These are phyloP conservation scores for Medauroidea extradentata DNA, from an alignment of 1,140 invertebrate species.

Conservation along the genomic window DNA sequence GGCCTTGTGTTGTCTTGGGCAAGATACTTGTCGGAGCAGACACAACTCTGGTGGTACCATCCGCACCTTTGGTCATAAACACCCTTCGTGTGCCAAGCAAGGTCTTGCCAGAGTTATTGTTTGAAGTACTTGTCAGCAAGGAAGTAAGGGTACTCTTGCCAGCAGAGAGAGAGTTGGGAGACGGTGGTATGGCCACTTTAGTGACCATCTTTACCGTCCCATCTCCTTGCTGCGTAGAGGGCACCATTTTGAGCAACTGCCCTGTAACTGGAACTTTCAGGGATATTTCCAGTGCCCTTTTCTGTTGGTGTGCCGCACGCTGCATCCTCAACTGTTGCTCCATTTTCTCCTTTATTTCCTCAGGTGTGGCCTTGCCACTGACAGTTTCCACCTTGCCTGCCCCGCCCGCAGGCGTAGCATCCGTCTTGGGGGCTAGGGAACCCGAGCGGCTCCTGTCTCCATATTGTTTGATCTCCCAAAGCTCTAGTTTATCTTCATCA, in stretches of 20 bases:
- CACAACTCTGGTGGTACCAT: conserved; percentile 71
- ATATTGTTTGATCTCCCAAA: conserved; percentile 97
- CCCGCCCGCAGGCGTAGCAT: neutral
- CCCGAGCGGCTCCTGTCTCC: conserved; percentile 80
- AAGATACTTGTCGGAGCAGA: conserved; percentile 52
- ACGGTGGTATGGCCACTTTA: conserved; percentile 54
- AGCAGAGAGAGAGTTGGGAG: conserved; percentile 43
- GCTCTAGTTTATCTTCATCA: conserved; percentile 89
- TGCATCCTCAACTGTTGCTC: conserved; percentile 84
- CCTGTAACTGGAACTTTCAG: conserved; percentile 27
- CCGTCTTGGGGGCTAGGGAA: conserved; percentile 46
- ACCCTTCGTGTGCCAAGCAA: conserved; percentile 65
- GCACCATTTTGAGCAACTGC: conserved; percentile 52
- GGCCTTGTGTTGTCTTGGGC: conserved; percentile 44
- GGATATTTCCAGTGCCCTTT: conserved; percentile 57
- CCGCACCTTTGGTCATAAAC: conserved; percentile 75
- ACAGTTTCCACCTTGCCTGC: conserved; percentile 30
- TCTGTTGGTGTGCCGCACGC: conserved; percentile 80
- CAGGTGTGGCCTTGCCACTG: conserved; percentile 57
- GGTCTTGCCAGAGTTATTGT: conserved; percentile 57
- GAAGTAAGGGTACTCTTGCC: conserved; percentile 66
- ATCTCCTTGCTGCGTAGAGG: conserved; percentile 51
- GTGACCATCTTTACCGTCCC: conserved; percentile 57
- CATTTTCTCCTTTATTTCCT: conserved; percentile 87
- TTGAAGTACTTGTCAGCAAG: conserved; percentile 50